A percentile compares a stretch with the other conserved stretches of the same genome.
Evolutionary conservation across 2,113 vertebrate genomes (phyloP).

Genomic region (Atherinomorus stipes): DNA sequence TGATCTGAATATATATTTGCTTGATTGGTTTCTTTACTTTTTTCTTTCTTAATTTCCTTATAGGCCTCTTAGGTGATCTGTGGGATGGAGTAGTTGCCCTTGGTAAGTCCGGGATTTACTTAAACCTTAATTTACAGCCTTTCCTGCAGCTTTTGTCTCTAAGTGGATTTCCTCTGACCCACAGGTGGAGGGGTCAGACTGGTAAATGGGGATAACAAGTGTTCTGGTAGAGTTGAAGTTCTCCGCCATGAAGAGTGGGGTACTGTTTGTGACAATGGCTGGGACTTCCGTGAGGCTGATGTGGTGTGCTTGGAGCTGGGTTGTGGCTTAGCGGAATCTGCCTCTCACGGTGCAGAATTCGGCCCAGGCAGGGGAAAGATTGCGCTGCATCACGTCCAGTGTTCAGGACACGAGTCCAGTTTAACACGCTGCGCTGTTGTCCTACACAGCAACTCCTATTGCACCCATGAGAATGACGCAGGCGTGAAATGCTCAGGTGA

Average conservation of each 20-base stretch:
- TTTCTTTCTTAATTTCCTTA: constrained; percentile 17
- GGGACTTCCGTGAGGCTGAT: constrained; percentile 76
- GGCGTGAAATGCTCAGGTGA: constrained; percentile 82
- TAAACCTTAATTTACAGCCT: not conserved
- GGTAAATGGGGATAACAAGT: constrained; percentile 68
- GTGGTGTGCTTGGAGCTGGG: constrained; percentile 82
- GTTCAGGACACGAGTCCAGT: constrained; percentile 75
- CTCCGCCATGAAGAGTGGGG: constrained; percentile 77
- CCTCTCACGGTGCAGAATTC: constrained; percentile 38
- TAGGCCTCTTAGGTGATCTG: constrained; percentile 65
- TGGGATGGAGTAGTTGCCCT: constrained; percentile 69
- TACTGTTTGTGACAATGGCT: constrained; percentile 77
- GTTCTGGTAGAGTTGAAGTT: constrained; percentile 82
- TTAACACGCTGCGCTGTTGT: constrained; percentile 69
- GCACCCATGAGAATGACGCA: constrained; percentile 75
- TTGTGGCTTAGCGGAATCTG: constrained; percentile 76
- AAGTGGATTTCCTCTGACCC: constrained; percentile 17
- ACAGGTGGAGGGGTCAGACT: constrained; percentile 72
- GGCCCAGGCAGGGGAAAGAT: constrained; percentile 67
- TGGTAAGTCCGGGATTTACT: constrained; percentile 57
- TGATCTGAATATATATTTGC: not conserved
- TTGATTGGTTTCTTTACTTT: not conserved
- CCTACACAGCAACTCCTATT: constrained; percentile 60
- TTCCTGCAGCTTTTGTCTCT: not conserved
- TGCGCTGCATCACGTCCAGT: constrained; percentile 73